Base-by-base conservation (phyloP, 2,888 invertebrate species). In the Neelides folsomi region DNA sequence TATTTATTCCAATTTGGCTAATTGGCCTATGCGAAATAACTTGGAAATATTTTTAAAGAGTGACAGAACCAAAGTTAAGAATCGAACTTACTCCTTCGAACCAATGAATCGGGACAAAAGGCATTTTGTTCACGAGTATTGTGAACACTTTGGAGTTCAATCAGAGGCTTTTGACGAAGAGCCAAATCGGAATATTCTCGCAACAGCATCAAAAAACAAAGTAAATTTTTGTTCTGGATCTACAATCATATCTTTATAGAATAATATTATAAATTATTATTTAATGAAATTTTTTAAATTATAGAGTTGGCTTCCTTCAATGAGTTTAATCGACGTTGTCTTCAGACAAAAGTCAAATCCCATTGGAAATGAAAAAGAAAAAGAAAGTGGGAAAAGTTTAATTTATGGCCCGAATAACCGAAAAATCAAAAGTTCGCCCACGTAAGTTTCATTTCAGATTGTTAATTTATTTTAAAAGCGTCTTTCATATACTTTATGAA, bases 131-230 rank as follows among this genome's bases (percentile, higher is more conserved):
- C 94, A 95, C 71, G 95, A 97, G 69, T 79, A 90, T 70, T 90
- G 90, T 65, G 87, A 89, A 67, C 87, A 87, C 71, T 97, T 95
- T 73, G 93, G 93, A 39, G 86, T 92, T 65, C 85, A 89, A 67
- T 87, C 92, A 59, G 84, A 86, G 54, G 90, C 93, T 18, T 94
- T 93, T 70, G 97, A 97, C 73, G 82, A 83, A 16, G 94, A 94
- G 68, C 95, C 95, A 0, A 92, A 94, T 69, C 77, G 93, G 57
- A 95, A 94, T 73, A 86, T 95, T 13, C 86, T 92, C n/a, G 88
- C 87, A 19, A 90, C 88, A 13, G 90, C 92, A 47, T 78, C 79
- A 53, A 81, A 76, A 69, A 85, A 83, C 63, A 82, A 80, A 76
- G 84, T 83, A 67, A 67, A 65, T 35, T 8, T n/a, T 39, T 9